Evolutionary conservation across 2,797 vertebrate genomes (phyloP).

Genomic region (Lithobates sylvaticus): DNA sequence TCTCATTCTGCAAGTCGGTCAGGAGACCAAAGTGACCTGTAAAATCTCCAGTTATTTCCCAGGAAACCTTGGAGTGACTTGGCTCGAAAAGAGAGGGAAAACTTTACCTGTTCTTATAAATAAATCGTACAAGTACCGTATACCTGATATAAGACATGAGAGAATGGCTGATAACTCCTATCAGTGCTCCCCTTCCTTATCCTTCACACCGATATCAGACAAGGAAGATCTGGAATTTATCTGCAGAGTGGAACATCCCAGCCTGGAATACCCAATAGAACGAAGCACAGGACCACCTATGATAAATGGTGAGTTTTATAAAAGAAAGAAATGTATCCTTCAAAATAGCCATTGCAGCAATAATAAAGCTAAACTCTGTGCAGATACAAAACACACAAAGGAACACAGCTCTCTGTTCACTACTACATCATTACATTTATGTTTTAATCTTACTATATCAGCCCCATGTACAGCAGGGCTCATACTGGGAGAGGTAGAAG

Average conservation of each 20-base stretch:
- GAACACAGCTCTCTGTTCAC: too few species aligned
- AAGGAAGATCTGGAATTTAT: background rate
- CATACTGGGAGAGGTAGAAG: too few species aligned
- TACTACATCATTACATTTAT: too few species aligned
- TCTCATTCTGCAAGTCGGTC: background rate
- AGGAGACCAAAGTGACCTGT: background rate
- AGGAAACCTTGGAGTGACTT: background rate
- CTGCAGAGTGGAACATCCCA: conserved; percentile 44
- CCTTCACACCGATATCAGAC: background rate
- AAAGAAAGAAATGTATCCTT: too few species aligned
- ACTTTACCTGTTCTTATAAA: too few species aligned
- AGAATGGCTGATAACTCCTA: background rate
- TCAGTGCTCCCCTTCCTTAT: conserved; percentile 1
- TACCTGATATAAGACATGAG: background rate
- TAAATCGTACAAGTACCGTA: background rate
- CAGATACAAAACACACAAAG: too few species aligned
- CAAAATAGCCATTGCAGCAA: too few species aligned
- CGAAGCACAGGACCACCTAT: background rate
- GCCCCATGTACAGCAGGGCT: too few species aligned
- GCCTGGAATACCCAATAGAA: conserved; percentile 18
- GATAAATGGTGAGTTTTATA: background rate
- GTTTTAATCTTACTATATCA: too few species aligned
- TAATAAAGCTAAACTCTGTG: too few species aligned
- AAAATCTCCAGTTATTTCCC: background rate
- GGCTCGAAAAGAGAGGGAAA: background rate